A percentile compares a stretch with the other conserved stretches of the same genome.
These are phyloP conservation scores for Eulacestoma nigropectus DNA, from an alignment of 2,113 vertebrate genomes.

Conservation along the genomic window DNA sequence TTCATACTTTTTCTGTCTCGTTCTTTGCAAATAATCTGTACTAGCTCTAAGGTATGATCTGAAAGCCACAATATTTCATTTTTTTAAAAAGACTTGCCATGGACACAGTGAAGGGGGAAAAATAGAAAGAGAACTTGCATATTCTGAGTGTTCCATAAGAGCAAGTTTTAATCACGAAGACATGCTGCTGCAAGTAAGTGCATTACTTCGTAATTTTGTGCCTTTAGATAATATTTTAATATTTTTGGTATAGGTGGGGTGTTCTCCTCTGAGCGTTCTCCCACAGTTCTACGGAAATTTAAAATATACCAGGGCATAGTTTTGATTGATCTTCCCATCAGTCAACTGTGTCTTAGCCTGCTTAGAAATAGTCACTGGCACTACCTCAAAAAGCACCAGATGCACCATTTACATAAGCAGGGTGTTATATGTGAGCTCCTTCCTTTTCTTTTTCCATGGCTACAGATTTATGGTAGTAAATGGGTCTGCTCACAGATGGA, in stretches of 20 bases:
- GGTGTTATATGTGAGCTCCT: neutral
- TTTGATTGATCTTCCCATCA: neutral
- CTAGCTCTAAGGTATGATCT: neutral
- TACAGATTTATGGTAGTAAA: neutral
- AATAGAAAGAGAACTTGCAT: neutral
- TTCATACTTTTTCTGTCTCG: neutral
- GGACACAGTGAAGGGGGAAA: accelerated
- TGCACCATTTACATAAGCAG: conserved; percentile 20
- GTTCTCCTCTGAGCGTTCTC: neutral
- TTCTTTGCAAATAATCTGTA: neutral
- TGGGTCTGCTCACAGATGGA: neutral
- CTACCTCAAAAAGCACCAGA: neutral
- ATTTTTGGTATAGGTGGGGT: neutral
- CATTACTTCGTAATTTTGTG: neutral
- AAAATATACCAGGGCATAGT: neutral
- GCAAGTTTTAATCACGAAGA: neutral
- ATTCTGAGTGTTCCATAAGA: neutral
- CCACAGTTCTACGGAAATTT: neutral
- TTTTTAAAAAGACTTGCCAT: neutral
- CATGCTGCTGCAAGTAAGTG: neutral
- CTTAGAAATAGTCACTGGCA: conserved; percentile 20
- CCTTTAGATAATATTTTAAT: neutral
- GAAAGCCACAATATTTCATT: neutral
- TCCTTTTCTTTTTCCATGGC: neutral
- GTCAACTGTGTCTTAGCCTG: neutral